A percentile compares a stretch with the other conserved stretches of the same genome.
Conservation (phyloP, 2,888 invertebrate genomes). For the Hermaeophaga mercurialis region DNA sequence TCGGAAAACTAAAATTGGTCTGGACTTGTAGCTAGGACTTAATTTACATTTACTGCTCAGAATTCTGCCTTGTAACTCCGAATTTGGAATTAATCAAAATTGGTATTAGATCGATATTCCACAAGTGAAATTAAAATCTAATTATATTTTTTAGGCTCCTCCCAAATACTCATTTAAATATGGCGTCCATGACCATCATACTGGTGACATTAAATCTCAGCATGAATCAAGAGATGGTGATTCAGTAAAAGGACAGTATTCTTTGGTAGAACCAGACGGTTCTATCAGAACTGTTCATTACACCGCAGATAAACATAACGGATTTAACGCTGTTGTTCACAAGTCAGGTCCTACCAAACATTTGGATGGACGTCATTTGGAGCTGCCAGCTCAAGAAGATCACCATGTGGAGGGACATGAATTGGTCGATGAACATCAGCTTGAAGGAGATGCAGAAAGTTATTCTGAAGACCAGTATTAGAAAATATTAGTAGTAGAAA, state of each 20-base stretch:
- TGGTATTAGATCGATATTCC: no score
- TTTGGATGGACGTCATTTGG: constrained; percentile 27
- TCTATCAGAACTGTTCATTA: constrained; percentile 55
- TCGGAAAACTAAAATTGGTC: no score
- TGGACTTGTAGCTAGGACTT: no score
- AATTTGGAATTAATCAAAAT: no score
- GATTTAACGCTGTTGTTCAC: constrained; percentile 55
- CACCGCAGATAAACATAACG: constrained; percentile 54
- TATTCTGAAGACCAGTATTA: constrained; percentile 14
- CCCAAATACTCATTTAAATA: constrained; percentile 55
- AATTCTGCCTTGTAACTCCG: no score
- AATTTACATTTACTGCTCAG: no score
- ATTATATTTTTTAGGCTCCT: constrained; percentile 43
- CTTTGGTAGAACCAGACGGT: constrained; percentile 56
- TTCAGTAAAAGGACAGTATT: constrained; percentile 55
- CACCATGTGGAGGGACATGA: constrained; percentile 22
- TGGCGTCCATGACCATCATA: constrained; percentile 54
- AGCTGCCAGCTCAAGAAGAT: constrained; percentile 22
- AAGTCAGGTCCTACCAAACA: constrained; percentile 40
- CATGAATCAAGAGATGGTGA: constrained; percentile 54
- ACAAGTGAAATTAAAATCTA: no score
- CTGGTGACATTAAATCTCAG: constrained; percentile 54
- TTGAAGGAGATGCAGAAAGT: constrained; percentile 8
- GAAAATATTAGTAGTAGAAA: not conserved
- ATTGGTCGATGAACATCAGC: constrained; percentile 21